A percentile compares a stretch with the other conserved stretches of the same genome.
Conservation (phyloP, 2,797 vertebrate genomes). For the Poliocrania exsul region DNA sequence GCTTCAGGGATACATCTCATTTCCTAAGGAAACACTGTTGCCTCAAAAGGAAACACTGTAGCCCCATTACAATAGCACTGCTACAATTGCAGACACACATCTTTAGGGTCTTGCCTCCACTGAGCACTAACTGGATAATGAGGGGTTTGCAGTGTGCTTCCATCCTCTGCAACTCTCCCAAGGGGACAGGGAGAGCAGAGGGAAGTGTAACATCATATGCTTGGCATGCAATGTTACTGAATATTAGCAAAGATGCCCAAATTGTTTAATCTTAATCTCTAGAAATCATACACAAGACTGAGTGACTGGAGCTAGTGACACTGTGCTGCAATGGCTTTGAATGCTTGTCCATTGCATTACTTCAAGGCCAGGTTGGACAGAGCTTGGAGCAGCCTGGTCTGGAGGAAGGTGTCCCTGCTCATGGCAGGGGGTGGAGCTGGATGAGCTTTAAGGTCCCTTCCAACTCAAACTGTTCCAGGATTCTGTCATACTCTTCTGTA, state of each 20-base stretch:
- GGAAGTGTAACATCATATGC: neutral
- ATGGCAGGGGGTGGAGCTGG: neutral
- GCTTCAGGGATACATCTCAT: neutral
- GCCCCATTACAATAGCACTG: neutral
- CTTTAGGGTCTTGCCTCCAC: neutral
- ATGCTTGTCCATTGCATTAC: neutral
- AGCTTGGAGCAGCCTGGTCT: neutral
- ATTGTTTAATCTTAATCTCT: neutral
- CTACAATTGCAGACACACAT: neutral
- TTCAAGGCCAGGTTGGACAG: neutral
- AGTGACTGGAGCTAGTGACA: neutral
- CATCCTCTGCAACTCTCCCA: neutral
- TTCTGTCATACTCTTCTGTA: neutral
- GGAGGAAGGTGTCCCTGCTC: neutral
- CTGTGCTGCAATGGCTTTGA: fast-evolving
- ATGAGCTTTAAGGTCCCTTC: neutral
- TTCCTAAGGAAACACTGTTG: neutral
- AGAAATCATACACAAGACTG: neutral
- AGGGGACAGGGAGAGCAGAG: neutral
- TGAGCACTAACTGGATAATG: fast-evolving
- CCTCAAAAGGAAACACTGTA: neutral
- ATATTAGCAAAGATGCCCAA: neutral
- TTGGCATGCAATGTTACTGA: neutral
- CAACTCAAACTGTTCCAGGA: neutral
- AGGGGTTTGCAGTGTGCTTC: neutral